Base-by-base conservation (phyloP, 2,888 invertebrate species). In the Metellina segmentata region DNA sequence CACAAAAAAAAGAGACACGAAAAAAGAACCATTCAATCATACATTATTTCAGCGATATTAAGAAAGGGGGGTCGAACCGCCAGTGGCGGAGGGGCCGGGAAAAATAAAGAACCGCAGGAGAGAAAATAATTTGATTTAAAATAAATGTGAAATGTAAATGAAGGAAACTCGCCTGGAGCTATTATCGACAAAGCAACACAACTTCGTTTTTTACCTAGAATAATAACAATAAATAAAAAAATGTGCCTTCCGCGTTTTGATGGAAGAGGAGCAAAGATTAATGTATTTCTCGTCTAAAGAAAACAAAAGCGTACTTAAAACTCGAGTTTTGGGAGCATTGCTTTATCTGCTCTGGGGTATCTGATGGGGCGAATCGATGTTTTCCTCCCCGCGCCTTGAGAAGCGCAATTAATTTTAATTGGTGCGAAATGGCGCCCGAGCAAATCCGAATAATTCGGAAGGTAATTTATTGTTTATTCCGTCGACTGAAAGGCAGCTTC, bases 91-190 rank as follows among this genome's bases (percentile, higher is more conserved):
- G 19, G 52, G n/a, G n/a, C 0, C 9, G 9, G 53, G 53, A 34
- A 71, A 82, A 71, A 11, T 19, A 70, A 11, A 49, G 49, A 71
- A 82, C 19, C 34, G 7, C 69, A 61, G 51, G 51, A n/a, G 69
- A 81, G 81, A 81, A 81, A 48, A 79, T 52, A 79, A 86, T 77
- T 86, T 78, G 85, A 86, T 86, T 86, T 86, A 86, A 86, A 86
- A 86, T 86, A 86, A 86, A 86, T 78, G 77, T 70, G 85, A 70
- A 86, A 78, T 86, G 85, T 77, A 86, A 86, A 86, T 86, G 85
- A 86, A 69, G 78, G 69, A 70, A 75, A 61, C 20, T 61, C 69
- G 78, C 78, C 61, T 51, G 0, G 70, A 70, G 85, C 70, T 86
- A 77, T 86, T 78, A 86, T 86, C 85, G 85, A 78, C 85, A 86